Evolutionary conservation across 2,113 vertebrate genomes (phyloP), one percentile per base, ranked within the genome.

Genomic region (Pluvianellus socialis): DNA sequence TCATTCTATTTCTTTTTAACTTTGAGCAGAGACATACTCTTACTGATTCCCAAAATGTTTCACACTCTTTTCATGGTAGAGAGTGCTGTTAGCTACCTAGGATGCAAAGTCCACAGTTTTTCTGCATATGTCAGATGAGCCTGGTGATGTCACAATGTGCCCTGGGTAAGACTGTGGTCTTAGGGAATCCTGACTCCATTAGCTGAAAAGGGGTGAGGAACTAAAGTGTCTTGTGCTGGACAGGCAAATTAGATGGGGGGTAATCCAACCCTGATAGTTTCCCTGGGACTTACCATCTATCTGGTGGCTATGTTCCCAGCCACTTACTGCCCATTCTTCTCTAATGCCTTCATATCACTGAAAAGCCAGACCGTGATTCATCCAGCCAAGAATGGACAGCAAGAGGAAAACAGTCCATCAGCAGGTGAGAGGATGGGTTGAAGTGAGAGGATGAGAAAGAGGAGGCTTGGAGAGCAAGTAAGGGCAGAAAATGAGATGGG

Each of bases 61-160:
- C 42, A 58, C 27, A 38, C 13, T 63, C 5, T 45, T 66, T 50
- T 53, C 23, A 32, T 55, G 27, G 6, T 55, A 50, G 70, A 55
- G 9, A 8, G 2, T 47, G 32, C 16, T 65, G 24, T 66, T 88
- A 58, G 20, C 28, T 71, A 62, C 9, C 3, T 7, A 26, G 14
- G 33, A 58, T 0, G 1, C 4, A 6, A 56, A 75, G 38, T 12
- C 38, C 56, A 35, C 9, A 27, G 49, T 53, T 27, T 47, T 86
- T 45, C 50, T 88, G 81, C 5, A 1, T 14, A 14, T 35, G 40
- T 71, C 62, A 87, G 21, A 89, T 4, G 22, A 66, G 30, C 47
- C 63, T 5, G 5, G 13, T 73, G 94, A 95, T 73, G 90, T 97
- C 96, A 98, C 86, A 96, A 35, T 28, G 53, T 30, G 42, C 3